Base-by-base conservation (phyloP, 2,888 invertebrate species). In the Acronicta aceris region DNA sequence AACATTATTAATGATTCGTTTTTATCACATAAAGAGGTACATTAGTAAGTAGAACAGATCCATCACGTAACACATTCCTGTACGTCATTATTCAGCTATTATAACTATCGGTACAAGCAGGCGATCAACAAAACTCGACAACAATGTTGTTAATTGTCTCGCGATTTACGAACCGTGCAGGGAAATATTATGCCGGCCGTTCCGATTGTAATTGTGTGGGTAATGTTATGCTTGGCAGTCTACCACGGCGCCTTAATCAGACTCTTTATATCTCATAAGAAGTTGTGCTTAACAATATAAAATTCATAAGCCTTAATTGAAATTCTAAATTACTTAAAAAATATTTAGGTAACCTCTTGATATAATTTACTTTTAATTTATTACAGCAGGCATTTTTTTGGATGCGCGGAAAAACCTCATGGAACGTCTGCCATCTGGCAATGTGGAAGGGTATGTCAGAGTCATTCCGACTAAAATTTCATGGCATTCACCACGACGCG, bases 121-220 rank as follows among this genome's bases (percentile, higher is more conserved):
- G 65, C 65, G 58, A 70, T 76, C 60, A 60, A 50, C 62, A 65
- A 58, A 72, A 56, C 56, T 65, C 62, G 46, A 77, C 81, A 85
- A 88, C 88, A 86, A 71, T 83, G 87, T 88, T 86, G 84, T 80
- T 85, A 86, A 84, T 84, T 78, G 80, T 76, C 72, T 73, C 66
- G 76, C 71, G 76, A 81, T 87, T 88, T 84, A 88, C 84, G 85
- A 81, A 88, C 85, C 90, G 87, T 90, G 85, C 83, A 82, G 63
- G 79, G 81, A 86, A 82, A 79, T 81, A 21, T 21, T 21, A 83
- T 81, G 79, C 78, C 65, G 69, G 74, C 74, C 79, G 63, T 58
- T 63, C 55, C 46, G 80, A 81, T 85, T 81, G 75, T 81, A 73
- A 80, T 81, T 82, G 76, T 76, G 55, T 69, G 67, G 52, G 52